These are phyloP conservation scores for Hydrophis major DNA, from an alignment of 2,797 vertebrate species.

Conservation along the genomic window DNA sequence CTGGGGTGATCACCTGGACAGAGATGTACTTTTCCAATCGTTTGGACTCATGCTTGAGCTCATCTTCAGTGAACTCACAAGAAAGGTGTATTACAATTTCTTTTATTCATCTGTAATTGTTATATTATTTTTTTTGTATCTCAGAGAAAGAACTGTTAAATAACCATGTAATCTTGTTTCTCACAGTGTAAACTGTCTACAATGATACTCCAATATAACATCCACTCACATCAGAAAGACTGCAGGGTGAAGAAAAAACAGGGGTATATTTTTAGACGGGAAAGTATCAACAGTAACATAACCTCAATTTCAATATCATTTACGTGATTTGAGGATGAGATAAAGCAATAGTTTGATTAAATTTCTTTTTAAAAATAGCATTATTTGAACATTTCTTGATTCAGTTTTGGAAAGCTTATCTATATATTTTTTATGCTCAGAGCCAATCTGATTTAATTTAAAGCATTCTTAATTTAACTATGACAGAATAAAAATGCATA, in stretches of 20 bases:
- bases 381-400: slow-evolving; percentile 21
- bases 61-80: neutral
- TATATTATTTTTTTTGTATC: neutral
- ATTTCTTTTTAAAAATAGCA: neutral
- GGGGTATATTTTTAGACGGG: neutral
- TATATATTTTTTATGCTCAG: slow-evolving; percentile 13
- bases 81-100: neutral
- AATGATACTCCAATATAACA: neutral
- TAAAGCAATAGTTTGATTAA: slow-evolving; percentile 22
- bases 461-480: slow-evolving; percentile 28
- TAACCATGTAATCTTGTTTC: neutral
- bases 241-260: neutral
- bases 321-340: neutral
- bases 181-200: neutral
- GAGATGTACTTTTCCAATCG: neutral
- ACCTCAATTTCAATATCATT: neutral
- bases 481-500: slow-evolving; percentile 27
- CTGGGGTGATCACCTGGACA: neutral
- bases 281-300: neutral
- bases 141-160: neutral
- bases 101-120: neutral
- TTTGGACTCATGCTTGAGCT: neutral
- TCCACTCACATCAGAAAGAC: neutral
- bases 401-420: slow-evolving; percentile 23
- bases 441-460: slow-evolving; percentile 28